Base-by-base conservation (phyloP, 2,797 vertebrate genomes). In the Erethizon dorsatum region DNA sequence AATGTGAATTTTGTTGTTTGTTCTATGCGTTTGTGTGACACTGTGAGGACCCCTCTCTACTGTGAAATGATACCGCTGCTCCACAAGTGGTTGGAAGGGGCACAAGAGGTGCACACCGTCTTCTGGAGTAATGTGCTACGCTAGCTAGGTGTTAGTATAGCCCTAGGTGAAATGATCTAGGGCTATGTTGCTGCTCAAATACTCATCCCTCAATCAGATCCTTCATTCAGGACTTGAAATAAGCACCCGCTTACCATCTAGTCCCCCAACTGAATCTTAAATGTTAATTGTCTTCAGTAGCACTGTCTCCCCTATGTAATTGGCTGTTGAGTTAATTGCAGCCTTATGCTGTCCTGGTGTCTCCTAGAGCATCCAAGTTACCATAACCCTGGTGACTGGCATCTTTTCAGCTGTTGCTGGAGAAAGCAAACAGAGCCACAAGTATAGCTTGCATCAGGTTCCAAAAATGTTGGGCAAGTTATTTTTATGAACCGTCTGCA, bases 401-500 rank as follows among this genome's bases (percentile, higher is more conserved):
- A 17, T 88, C 91, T 71, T 95, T 88, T 97, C 65, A 18, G 67
- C 95, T 96, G 82, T 96, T 94, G 83, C 75, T 96, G 90, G 69
- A 73, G 95, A 96, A 97, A 96, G 94, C 88, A 57, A 96, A 89
- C 88, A 90, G 79, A 95, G 65, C 83, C 95, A 84, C 88, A 96
- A 97, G 85, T 88, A 96, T 79, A 97, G 83, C 90, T 97, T 97
- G 90, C 94, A 97, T 97, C 96, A 95, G 83, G 54, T 96, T 98
- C 95, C 97, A 97, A 97, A 97, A 95, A 97, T 98, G 97, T 92
- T 96, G 80, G 90, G 95, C 92, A 96, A 96, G 97, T 97, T 98
- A 98, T 98, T 98, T 98, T 98, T 98, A 97, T 97, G 90, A 96
- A 94, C 97, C 96, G 95, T 96, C 97, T 97, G 90, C 69, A 82